A percentile compares a stretch with the other conserved stretches of the same genome.
phyloP scores from a whole-genome alignment of 1,140 invertebrate species.

The Papilio dardanus region DNA sequence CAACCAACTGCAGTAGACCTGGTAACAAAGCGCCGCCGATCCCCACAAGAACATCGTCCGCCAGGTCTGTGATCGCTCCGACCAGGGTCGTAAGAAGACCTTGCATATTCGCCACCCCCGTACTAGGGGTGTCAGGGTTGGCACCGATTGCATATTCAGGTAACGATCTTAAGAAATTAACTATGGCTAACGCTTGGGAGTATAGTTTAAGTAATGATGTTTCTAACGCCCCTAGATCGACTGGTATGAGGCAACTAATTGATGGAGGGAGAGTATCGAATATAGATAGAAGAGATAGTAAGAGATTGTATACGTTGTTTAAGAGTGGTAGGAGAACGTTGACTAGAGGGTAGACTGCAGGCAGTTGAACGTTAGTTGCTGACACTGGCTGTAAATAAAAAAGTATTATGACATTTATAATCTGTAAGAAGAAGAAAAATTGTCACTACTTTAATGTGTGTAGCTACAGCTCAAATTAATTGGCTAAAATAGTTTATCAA shows the following conservation, averaged over 20 bases:
- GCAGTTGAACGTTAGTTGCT: slow-evolving; percentile 64
- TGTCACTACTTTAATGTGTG: too few species aligned
- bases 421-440: not conserved
- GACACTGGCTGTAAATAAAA: slow-evolving; percentile 63
- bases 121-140: slow-evolving; percentile 58
- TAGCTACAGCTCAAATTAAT: too few species aligned
- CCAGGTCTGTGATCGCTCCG: slow-evolving; percentile 58
- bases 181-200: slow-evolving; percentile 75
- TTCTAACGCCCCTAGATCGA: slow-evolving; percentile 70
- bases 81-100: slow-evolving; percentile 63
- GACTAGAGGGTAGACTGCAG: slow-evolving; percentile 73
- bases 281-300: slow-evolving; percentile 71
- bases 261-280: slow-evolving; percentile 71
- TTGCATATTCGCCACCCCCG: slow-evolving; percentile 56
- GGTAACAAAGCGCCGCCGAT: slow-evolving; percentile 71
- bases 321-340: slow-evolving; percentile 73
- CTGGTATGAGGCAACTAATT: slow-evolving; percentile 67
- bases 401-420: not conserved
- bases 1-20: slow-evolving; percentile 65
- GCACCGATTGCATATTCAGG: slow-evolving; percentile 72
- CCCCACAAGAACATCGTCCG: slow-evolving; percentile 63
- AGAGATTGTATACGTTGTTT: slow-evolving; percentile 76
- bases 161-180: slow-evolving; percentile 69
- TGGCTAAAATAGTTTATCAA: too few species aligned
- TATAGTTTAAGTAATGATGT: slow-evolving; percentile 72